Base-by-base conservation (phyloP, 2,797 vertebrate genomes). In the Enoplosus armatus region DNA sequence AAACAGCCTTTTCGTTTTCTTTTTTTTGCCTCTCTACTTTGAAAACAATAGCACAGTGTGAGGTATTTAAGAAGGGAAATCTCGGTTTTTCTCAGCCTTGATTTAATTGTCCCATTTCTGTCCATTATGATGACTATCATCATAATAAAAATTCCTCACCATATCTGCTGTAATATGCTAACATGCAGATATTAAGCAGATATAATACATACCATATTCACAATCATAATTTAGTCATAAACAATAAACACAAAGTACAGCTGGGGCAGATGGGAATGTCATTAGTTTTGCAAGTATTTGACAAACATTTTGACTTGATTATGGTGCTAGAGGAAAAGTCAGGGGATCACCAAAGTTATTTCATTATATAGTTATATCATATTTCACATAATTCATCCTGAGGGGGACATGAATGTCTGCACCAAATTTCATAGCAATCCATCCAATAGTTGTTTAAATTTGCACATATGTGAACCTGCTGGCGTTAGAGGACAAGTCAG, bases 21-120 rank as follows among this genome's bases (percentile, higher is more conserved):
- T 61, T 60, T 53, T 53, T 63, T 27, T 58, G 4, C 24, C 14
- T 66, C 51, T 55, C 16, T 20, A 16, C 66, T 62, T 59, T 26
- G 27, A 70, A 68, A 64, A 71, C 45, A 62, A 56, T 45, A 45
- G 6, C 41, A 45, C 50, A 70, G 9, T 24, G n/a, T 7, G 2
- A 72, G 2, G 1, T 45, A 60, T 43, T 80, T 33, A 29, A 75
- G n/a, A 37, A 41, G 29, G 29, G 8, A 26, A 26, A 47, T 12
- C 10, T 8, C 1, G 15, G 8, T 47, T 55, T 51, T 18, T 39
- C 26, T 53, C 50, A 82, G 15, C 15, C 45, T 22, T 37, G 18
- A 24, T 67, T 27, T 58, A 27, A n/a, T 27, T 33, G 4, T 48
- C 20, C 41, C 47, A 10, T 58, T 16, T 77, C 62, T 22, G 12